Percentiles rank a stretch among this genome's conserved stretches.
Evolutionary conservation across 2,888 invertebrate genomes (phyloP).

Genomic region (Glaucopsyche alexis): DNA sequence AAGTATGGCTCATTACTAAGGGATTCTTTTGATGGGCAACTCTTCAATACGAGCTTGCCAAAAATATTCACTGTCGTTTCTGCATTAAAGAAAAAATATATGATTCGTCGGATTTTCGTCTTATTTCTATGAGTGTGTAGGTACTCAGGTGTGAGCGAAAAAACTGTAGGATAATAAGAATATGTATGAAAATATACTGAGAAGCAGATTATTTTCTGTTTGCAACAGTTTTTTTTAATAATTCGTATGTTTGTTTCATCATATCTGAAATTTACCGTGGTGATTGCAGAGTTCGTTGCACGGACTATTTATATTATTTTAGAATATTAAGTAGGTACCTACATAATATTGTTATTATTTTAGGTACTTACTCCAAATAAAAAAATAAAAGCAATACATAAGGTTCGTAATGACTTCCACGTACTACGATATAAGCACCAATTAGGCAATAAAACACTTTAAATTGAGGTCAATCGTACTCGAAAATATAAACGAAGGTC

Average conservation of each 20-base stretch:
- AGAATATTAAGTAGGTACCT: too few species aligned
- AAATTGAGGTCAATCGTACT: slow-evolving; percentile 27
- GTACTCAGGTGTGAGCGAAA: neutral
- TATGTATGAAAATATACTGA: neutral
- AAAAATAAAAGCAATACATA: too few species aligned
- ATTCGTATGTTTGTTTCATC: neutral
- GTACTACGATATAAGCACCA: neutral
- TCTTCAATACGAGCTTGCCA: slow-evolving; percentile 1
- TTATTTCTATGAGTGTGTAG: neutral
- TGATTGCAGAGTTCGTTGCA: too few species aligned
- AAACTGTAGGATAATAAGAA: neutral
- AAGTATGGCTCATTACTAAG: slow-evolving; percentile 15
- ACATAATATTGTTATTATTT: too few species aligned
- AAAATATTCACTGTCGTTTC: slow-evolving; percentile 4
- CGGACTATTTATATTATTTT: too few species aligned
- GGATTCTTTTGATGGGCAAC: neutral
- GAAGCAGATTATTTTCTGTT: neutral
- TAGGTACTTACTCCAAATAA: too few species aligned
- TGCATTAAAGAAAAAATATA: neutral
- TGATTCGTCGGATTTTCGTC: neutral
- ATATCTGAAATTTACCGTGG: too few species aligned
- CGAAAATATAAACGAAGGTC: slow-evolving; percentile 36
- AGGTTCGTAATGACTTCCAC: neutral
- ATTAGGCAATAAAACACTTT: slow-evolving; percentile 20
- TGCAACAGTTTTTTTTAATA: neutral